Evolutionary conservation across 35 echinoderm and acorn worm species (phyloP).

Genomic region (Heliocidaris tuberculata): DNA sequence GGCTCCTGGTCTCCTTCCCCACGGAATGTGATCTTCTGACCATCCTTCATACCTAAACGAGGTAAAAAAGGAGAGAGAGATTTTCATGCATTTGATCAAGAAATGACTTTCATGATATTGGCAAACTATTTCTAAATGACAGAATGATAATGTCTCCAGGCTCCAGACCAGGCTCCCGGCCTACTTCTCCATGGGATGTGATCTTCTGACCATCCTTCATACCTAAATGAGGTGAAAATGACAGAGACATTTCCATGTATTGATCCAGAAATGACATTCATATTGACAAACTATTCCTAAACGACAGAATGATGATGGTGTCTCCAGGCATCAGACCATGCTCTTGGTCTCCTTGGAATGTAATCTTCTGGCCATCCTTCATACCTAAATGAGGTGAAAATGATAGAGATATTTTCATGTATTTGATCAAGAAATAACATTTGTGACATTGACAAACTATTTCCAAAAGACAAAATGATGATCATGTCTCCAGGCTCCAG

Average conservation of each 20-base stretch:
- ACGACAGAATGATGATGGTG: too few relatives aligned
- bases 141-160: not conserved
- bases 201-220: slow-evolving; percentile 98
- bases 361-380: slow-evolving; percentile 95
- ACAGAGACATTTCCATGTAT: too few relatives aligned
- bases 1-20: slow-evolving; percentile 99
- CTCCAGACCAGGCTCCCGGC: slow-evolving; percentile 92
- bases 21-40: slow-evolving; percentile 88
- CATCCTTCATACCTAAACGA: slow-evolving; percentile 88
- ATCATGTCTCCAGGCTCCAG: too few relatives aligned
- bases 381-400: slow-evolving; percentile 65
- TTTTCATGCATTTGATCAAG: too few relatives aligned
- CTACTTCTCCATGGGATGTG: slow-evolving; percentile 83
- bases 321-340: slow-evolving; percentile 80
- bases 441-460: too few relatives aligned
- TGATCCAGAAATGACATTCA: too few relatives aligned
- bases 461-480: too few relatives aligned
- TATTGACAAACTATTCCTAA: too few relatives aligned
- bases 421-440: too few relatives aligned
- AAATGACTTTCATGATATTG: too few relatives aligned
- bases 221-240: slow-evolving; percentile 45
- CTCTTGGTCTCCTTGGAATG: slow-evolving; percentile 94
- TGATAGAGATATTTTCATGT: too few relatives aligned
- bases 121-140: too few relatives aligned
- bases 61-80: not conserved